phyloP scores from a whole-genome alignment of 2,888 invertebrate genomes.

The Heliconius hortense region DNA sequence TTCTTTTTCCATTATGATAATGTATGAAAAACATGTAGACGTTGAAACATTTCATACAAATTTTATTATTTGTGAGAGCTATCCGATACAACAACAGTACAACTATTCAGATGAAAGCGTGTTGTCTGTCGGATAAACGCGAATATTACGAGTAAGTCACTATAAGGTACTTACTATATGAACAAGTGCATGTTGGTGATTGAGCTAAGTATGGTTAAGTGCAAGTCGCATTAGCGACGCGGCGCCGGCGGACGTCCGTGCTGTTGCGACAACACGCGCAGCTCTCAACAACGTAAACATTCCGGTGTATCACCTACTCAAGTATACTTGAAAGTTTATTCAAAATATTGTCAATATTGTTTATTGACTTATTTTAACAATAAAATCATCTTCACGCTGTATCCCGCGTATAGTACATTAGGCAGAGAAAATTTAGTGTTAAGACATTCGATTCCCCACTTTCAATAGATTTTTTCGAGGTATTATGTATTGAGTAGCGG shows the following conservation, averaged over 20 bases:
- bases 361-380: neutral
- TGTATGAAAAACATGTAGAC: neutral
- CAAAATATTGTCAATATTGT: neutral
- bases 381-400: neutral
- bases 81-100: slow-evolving; percentile 18
- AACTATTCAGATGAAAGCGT: slow-evolving; percentile 30
- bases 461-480: no score
- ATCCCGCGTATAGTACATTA: neutral
- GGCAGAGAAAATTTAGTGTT: no score
- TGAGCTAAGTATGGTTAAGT: slow-evolving; percentile 57
- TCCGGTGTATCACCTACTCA: slow-evolving; percentile 41
- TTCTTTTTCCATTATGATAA: neutral
- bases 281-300: slow-evolving; percentile 64
- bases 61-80: slow-evolving; percentile 2
- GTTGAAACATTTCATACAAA: neutral
- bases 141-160: slow-evolving; percentile 34
- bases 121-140: slow-evolving; percentile 30
- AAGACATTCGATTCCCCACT: no score
- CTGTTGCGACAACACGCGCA: slow-evolving; percentile 59
- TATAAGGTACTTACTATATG: slow-evolving; percentile 35
- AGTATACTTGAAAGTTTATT: slow-evolving; percentile 17
- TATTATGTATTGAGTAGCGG: no score
- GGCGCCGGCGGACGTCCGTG: slow-evolving; percentile 75
- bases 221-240: slow-evolving; percentile 72
- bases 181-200: slow-evolving; percentile 38